Conservation (phyloP, 2,888 invertebrate species). For the Caenorhabditis macrosperma region DNA sequence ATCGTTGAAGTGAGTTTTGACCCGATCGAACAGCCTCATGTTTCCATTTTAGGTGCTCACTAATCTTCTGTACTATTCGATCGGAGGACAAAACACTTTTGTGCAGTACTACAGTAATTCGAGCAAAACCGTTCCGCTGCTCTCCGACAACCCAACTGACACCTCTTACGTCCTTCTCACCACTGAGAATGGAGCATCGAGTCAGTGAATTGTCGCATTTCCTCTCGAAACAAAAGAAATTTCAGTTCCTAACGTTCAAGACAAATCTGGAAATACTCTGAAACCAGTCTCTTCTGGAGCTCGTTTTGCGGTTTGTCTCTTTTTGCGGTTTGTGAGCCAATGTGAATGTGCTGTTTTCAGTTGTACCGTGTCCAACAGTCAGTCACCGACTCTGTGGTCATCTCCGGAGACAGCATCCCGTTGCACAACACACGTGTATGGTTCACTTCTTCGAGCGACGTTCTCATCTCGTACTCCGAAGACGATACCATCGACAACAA, state of each 20-base stretch:
- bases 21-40: too few relatives aligned
- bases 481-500: conserved; percentile 53
- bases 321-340: not conserved
- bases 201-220: not conserved
- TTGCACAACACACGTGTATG: conserved; percentile 51
- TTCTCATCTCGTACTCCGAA: conserved; percentile 48
- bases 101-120: conserved; percentile 53
- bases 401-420: conserved; percentile 33
- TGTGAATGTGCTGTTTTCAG: conserved; percentile 15
- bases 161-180: conserved; percentile 30
- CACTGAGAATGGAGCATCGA: conserved; percentile 38
- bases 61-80: conserved; percentile 24
- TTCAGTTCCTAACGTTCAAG: conserved; percentile 39
- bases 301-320: conserved; percentile 28
- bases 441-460: conserved; percentile 43
- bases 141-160: conserved; percentile 35
- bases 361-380: conserved; percentile 26
- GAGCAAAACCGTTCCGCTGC: conserved; percentile 43
- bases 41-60: conserved; percentile 17
- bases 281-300: conserved; percentile 15
- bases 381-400: conserved; percentile 18
- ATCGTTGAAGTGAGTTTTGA: conserved; percentile 8
- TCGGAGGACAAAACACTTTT: conserved; percentile 44
- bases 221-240: not conserved
- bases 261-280: conserved; percentile 26